Conservation (phyloP, 2,113 vertebrate genomes). For the Nanorana parkeri region DNA sequence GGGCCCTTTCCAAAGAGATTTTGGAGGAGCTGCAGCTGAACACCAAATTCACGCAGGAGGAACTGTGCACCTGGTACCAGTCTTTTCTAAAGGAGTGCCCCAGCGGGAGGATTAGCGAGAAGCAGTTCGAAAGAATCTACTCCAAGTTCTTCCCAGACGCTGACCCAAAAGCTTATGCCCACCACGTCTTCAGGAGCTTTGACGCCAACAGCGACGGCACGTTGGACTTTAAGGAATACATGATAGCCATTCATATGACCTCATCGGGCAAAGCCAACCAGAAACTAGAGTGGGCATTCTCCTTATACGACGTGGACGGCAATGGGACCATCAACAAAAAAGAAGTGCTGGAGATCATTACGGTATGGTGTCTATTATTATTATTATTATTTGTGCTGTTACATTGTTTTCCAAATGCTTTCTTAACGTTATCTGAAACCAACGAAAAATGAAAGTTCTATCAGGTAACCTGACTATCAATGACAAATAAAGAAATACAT, state of each 20-base stretch:
- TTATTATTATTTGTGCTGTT: background rate
- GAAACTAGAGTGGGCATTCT: constrained; percentile 84
- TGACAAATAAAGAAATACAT: too few relatives aligned
- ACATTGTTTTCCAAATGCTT: background rate
- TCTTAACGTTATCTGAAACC: background rate
- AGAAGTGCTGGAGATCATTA: constrained; percentile 80
- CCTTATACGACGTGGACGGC: constrained; percentile 82
- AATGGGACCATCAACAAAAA: constrained; percentile 82
- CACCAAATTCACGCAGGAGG: constrained; percentile 77
- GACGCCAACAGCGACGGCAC: constrained; percentile 82
- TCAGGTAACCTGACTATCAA: too few relatives aligned
- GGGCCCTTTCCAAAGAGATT: constrained; percentile 78
- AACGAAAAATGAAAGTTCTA: background rate
- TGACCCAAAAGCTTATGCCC: constrained; percentile 75
- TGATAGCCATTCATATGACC: constrained; percentile 82
- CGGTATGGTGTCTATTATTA: constrained; percentile 59
- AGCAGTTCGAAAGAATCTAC: constrained; percentile 82
- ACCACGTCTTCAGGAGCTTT: constrained; percentile 82
- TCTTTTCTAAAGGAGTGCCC: constrained; percentile 83
- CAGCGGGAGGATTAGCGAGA: constrained; percentile 74
- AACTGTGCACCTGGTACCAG: constrained; percentile 79
- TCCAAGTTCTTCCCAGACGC: constrained; percentile 81
- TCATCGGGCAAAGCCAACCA: constrained; percentile 78
- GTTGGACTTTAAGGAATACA: constrained; percentile 84
- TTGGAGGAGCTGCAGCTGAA: constrained; percentile 80